Percentiles rank a stretch among this genome's conserved stretches.
Conservation (phyloP, 2,888 invertebrate species). For the Oscheius sp. region DNA sequence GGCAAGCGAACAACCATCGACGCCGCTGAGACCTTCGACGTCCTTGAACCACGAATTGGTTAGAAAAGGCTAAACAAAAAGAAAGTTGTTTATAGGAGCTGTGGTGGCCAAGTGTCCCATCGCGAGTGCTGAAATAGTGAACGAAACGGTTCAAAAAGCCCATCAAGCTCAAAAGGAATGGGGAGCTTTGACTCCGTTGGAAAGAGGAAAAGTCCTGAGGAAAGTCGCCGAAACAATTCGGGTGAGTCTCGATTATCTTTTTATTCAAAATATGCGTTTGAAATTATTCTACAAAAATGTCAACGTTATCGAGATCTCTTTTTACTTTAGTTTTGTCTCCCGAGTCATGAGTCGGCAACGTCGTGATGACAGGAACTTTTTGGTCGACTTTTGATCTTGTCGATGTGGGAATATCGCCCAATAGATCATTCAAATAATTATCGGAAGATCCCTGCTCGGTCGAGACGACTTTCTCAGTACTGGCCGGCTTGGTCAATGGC, state of each 20-base stretch:
- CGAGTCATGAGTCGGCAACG: neutral
- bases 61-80: too few species aligned
- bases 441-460: too few species aligned
- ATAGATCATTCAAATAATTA: neutral
- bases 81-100: too few species aligned
- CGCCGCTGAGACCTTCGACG: constrained; percentile 39
- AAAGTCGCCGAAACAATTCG: constrained; percentile 53
- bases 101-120: constrained; percentile 52
- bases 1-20: constrained; percentile 42
- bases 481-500: too few species aligned
- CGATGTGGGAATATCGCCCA: neutral
- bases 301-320: neutral
- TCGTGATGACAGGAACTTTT: neutral
- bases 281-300: neutral
- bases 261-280: neutral
- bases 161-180: constrained; percentile 36
- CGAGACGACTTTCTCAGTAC: too few species aligned
- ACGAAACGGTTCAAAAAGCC: constrained; percentile 40
- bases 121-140: constrained; percentile 40
- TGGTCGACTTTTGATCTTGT: neutral
- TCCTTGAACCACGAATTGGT: constrained; percentile 55
- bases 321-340: neutral
- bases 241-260: constrained; percentile 30
- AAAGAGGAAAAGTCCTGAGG: constrained; percentile 53
- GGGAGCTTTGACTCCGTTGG: constrained; percentile 47